Conservation (phyloP, 2,888 invertebrate genomes). For the Oxytorus armatus region DNA sequence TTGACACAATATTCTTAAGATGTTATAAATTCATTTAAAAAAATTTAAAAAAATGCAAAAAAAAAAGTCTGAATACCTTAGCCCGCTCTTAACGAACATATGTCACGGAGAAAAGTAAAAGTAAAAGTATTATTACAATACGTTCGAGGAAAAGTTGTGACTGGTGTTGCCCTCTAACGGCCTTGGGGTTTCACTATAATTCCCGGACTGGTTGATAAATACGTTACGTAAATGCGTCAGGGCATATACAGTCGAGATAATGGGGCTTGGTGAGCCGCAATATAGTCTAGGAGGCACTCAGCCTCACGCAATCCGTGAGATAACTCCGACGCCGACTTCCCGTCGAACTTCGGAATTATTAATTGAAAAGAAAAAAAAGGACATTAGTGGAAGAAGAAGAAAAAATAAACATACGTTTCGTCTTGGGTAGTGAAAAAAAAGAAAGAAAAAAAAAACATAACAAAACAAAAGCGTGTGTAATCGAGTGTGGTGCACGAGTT, state of each 20-base stretch:
- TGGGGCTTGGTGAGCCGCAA: slow-evolving; percentile 8
- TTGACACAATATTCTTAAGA: too few species aligned
- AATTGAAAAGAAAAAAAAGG: slow-evolving; percentile 11
- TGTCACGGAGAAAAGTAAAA: too few species aligned
- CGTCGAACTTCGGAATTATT: slow-evolving; percentile 17
- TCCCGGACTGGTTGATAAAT: slow-evolving; percentile 56
- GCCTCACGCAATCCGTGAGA: slow-evolving; percentile 41
- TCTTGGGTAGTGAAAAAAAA: neutral
- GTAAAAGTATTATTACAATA: too few species aligned
- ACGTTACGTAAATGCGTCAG: slow-evolving; percentile 50
- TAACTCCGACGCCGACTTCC: slow-evolving; percentile 19
- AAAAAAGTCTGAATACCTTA: too few species aligned
- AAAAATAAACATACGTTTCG: neutral
- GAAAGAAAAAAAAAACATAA: neutral
- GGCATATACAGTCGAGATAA: slow-evolving; percentile 18
- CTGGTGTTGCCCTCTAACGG: slow-evolving; percentile 56
- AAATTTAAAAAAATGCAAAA: too few species aligned
- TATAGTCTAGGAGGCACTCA: too few species aligned
- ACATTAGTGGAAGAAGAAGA: neutral
- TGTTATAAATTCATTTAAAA: too few species aligned
- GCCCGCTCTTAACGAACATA: too few species aligned
- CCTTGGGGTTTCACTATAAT: neutral
- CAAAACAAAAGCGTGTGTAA: slow-evolving; percentile 20
- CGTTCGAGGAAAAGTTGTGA: neutral
- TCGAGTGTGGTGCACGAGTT: neutral